Percentiles rank a stretch among this genome's conserved stretches.
Conservation (phyloP, 2,888 invertebrate species). For the Melieria omissa region DNA sequence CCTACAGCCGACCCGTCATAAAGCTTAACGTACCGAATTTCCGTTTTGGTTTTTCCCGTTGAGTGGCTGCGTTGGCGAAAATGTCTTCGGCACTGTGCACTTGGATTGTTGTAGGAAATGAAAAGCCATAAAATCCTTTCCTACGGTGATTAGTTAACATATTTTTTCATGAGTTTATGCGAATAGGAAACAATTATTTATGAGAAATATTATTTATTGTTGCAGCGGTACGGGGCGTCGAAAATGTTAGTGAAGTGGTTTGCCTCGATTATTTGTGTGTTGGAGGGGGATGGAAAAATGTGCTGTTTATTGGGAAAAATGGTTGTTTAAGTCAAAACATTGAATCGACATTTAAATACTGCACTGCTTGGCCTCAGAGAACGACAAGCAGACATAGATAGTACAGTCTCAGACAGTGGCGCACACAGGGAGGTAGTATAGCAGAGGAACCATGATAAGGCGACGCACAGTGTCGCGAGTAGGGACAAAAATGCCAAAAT, state of each 20-base stretch:
- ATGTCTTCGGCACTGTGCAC: conserved; percentile 43
- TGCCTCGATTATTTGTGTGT: not conserved
- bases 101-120: conserved; percentile 58
- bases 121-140: conserved; percentile 66
- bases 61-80: conserved; percentile 69
- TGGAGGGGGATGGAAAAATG: too few relatives aligned
- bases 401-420: too few relatives aligned
- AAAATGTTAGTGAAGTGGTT: not conserved
- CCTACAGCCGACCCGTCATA: conserved; percentile 33
- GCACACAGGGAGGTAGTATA: too few relatives aligned
- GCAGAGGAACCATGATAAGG: too few relatives aligned
- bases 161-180: conserved; percentile 50
- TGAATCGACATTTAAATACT: too few relatives aligned
- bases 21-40: conserved; percentile 63
- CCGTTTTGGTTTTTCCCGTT: conserved; percentile 65
- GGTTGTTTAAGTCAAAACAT: too few relatives aligned
- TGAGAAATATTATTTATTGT: conserved; percentile 62
- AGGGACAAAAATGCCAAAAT: too few relatives aligned
- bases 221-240: not conserved
- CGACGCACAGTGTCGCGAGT: too few relatives aligned
- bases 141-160: conserved; percentile 66
- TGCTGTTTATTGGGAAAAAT: too few relatives aligned
- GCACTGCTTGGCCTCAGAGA: too few relatives aligned
- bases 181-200: conserved; percentile 64
- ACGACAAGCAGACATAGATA: too few relatives aligned